These are phyloP conservation scores for Patella depressa DNA, from an alignment of 2,888 invertebrate genomes.

Conservation along the genomic window DNA sequence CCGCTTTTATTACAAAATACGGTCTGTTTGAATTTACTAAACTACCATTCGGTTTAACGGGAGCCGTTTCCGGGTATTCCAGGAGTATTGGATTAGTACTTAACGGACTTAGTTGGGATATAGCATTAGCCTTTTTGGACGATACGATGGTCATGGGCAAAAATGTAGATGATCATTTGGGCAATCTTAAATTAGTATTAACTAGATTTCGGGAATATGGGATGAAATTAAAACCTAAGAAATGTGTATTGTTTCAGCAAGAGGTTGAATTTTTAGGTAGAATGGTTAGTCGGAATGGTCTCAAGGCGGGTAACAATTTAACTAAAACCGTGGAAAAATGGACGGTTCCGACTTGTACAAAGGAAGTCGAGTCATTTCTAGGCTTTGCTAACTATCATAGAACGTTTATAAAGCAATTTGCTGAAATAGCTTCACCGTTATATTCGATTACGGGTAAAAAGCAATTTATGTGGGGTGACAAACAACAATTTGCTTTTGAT, in stretches of 20 bases:
- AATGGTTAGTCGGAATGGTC: neutral
- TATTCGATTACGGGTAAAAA: conserved; percentile 26
- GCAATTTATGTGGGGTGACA: conserved; percentile 25
- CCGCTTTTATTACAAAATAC: conserved; percentile 19
- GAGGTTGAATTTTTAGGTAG: neutral
- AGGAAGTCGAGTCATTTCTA: too few species aligned
- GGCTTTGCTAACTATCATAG: neutral
- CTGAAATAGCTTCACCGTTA: conserved; percentile 26
- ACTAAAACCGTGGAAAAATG: too few species aligned
- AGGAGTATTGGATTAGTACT: neutral
- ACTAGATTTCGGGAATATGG: neutral
- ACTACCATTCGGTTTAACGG: neutral
- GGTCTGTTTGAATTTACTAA: conserved; percentile 12
- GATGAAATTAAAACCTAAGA: neutral
- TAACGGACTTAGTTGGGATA: conserved; percentile 9
- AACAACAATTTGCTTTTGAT: conserved; percentile 13
- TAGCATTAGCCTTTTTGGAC: conserved; percentile 14
- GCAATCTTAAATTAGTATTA: conserved; percentile 9
- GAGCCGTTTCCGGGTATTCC: too few species aligned
- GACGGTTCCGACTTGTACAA: too few species aligned
- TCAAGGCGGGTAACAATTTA: neutral
- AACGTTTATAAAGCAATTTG: neutral
- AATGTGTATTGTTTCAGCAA: neutral
- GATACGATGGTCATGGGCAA: conserved; percentile 9
- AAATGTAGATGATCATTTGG: conserved; percentile 14